Base-by-base conservation (phyloP, 2,113 vertebrate genomes). In the Paramormyrops kingsleyae region DNA sequence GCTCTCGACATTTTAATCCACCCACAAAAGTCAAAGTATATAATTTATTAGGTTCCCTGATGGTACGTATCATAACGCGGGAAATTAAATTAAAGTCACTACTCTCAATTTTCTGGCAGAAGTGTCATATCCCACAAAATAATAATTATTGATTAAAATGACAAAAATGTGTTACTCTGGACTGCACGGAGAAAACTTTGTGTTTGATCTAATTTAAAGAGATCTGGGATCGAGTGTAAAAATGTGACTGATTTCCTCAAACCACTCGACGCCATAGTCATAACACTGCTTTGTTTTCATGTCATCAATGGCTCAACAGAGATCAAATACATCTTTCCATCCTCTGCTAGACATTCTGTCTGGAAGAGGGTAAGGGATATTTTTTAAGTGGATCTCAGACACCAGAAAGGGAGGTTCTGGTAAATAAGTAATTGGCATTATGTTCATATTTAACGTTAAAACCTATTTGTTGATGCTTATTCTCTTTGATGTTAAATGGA, bases 61-160 rank as follows among this genome's bases (percentile, higher is more conserved):
- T 53, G 49, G 50, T 53, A 53, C 10, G 35, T 50, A 66, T 88
- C 15, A n/a, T 62, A 66, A 66, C 42, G 35, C 35, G 17, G 53
- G 35, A 46, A 53, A 52, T 87, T 35, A 50, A 50, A 53, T 53
- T 87, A 87, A 56, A 87, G 50, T 17, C 27, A 87, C 46, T 17
- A 53, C 50, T 87, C 24, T n/a, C 50, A 87, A n/a, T 87, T 52
- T 35, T 56, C 74, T 84, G 39, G 7, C 42, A 84, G 44, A 84
- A 12, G 83, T 21, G 85, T 87, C 85, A 31, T 52, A 87, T 87
- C 13, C 85, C n/a, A 52, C 46, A 87, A 52, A 53, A 52, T 87
- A 52, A 84, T 52, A 87, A 53, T 87, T 87, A 52, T 49, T 87
- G 85, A 87, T 31, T 87, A 52, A 35, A 49, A 52, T 46, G 49